Evolutionary conservation across 1,140 invertebrate species (phyloP).

Genomic region (Drosophila baimaii): DNA sequence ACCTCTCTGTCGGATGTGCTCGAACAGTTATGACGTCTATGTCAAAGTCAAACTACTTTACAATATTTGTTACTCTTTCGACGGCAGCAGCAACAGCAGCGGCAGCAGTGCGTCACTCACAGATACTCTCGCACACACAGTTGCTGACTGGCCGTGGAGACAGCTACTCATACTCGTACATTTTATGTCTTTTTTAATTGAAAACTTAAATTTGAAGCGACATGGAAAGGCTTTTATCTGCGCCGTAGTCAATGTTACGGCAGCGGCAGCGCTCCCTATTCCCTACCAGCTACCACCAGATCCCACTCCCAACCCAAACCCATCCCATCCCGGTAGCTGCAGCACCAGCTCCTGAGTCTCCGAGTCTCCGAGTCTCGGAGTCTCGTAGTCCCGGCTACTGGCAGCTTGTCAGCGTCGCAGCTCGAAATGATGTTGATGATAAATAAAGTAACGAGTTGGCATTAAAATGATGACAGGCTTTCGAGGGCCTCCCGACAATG

Average conservation of each 20-base stretch:
- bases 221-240: conserved; percentile 83
- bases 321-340: conserved; percentile 28
- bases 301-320: conserved; percentile 18
- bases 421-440: conserved; percentile 79
- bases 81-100: conserved; percentile 30
- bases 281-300: conserved; percentile 27
- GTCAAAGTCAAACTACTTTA: conserved; percentile 81
- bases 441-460: conserved; percentile 82
- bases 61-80: conserved; percentile 66
- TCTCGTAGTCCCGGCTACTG: conserved; percentile 44
- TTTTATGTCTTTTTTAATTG: conserved; percentile 83
- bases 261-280: conserved; percentile 48
- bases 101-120: conserved; percentile 53
- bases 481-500: conserved; percentile 60
- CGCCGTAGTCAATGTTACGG: conserved; percentile 68
- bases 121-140: conserved; percentile 39
- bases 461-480: conserved; percentile 79
- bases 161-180: conserved; percentile 51
- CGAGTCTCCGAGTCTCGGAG: conserved; percentile 1
- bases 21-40: conserved; percentile 77
- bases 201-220: conserved; percentile 83
- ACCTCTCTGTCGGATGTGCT: conserved; percentile 50
- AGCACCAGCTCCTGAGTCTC: conserved; percentile 44
- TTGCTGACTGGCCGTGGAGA: conserved; percentile 17
- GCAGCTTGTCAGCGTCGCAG: conserved; percentile 71